Percentiles rank a stretch among this genome's conserved stretches.
These are phyloP conservation scores for Neotoma lepida DNA, from an alignment of 2,113 vertebrate species.

Conservation along the genomic window DNA sequence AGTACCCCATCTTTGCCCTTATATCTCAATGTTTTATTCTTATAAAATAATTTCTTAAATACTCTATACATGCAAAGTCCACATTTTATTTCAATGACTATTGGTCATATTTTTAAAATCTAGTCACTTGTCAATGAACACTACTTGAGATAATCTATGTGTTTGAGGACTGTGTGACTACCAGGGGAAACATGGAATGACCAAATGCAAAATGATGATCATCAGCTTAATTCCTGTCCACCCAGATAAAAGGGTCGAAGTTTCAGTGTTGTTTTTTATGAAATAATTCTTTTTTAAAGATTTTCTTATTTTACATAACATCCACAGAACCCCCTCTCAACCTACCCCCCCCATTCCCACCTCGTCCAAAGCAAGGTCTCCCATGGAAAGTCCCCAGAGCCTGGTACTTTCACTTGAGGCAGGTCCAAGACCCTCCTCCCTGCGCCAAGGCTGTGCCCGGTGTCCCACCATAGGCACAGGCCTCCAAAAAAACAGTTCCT, in stretches of 20 bases:
- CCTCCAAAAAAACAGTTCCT: no score
- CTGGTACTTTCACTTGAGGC: no score
- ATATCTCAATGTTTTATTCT: not conserved
- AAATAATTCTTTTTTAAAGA: no score
- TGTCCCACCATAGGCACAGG: no score
- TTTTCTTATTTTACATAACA: no score
- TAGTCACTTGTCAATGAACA: not conserved
- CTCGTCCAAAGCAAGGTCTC: no score
- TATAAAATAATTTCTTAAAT: not conserved
- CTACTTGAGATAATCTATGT: not conserved
- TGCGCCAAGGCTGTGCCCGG: no score
- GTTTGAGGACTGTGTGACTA: not conserved
- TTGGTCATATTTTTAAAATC: not conserved
- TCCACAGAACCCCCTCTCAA: no score
- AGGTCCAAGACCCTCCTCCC: no score
- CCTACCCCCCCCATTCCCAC: no score
- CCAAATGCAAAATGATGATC: not conserved
- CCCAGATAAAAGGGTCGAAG: not conserved
- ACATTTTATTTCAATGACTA: conserved; percentile 5
- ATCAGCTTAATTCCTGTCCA: not conserved
- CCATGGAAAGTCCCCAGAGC: no score
- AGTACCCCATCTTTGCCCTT: not conserved
- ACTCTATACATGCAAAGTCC: not conserved
- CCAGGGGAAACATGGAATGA: not conserved
- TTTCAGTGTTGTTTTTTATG: not conserved